Conservation (phyloP, 1,140 invertebrate genomes). For the Pantala flavescens region DNA sequence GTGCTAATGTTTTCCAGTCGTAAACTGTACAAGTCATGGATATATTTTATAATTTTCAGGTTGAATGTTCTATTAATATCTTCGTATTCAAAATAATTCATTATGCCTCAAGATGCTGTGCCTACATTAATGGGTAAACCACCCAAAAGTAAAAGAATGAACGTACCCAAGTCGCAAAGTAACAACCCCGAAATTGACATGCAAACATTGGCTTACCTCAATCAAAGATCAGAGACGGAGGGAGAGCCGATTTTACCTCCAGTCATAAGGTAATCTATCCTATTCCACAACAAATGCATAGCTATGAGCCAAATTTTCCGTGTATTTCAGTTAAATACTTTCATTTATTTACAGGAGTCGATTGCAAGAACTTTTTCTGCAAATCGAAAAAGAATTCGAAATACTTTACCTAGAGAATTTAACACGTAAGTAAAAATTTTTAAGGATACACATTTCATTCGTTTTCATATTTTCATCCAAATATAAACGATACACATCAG, state of each 20-base stretch:
- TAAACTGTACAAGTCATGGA: no score
- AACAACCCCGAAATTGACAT: constrained; percentile 36
- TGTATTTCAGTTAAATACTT: background rate
- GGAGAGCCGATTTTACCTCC: constrained; percentile 23
- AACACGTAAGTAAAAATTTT: constrained; percentile 77
- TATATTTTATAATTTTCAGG: no score
- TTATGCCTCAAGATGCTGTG: constrained; percentile 20
- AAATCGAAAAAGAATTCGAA: constrained; percentile 98
- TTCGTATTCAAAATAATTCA: background rate
- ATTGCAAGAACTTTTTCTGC: constrained; percentile 78
- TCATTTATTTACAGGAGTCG: constrained; percentile 49
- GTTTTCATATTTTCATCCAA: no score
- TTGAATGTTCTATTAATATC: no score
- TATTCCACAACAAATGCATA: background rate
- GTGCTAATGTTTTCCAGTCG: no score
- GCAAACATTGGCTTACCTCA: constrained; percentile 34
- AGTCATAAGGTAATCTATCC: constrained; percentile 21
- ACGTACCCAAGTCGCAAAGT: constrained; percentile 38
- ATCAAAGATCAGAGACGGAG: constrained; percentile 35
- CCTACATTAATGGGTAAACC: constrained; percentile 20
- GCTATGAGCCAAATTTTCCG: no score
- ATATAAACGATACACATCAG: no score
- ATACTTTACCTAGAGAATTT: constrained; percentile 83
- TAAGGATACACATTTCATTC: no score
- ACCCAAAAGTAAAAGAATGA: constrained; percentile 34